Evolutionary conservation across 2,113 vertebrate genomes (phyloP).

Genomic region (Chroicocephalus ridibundus): DNA sequence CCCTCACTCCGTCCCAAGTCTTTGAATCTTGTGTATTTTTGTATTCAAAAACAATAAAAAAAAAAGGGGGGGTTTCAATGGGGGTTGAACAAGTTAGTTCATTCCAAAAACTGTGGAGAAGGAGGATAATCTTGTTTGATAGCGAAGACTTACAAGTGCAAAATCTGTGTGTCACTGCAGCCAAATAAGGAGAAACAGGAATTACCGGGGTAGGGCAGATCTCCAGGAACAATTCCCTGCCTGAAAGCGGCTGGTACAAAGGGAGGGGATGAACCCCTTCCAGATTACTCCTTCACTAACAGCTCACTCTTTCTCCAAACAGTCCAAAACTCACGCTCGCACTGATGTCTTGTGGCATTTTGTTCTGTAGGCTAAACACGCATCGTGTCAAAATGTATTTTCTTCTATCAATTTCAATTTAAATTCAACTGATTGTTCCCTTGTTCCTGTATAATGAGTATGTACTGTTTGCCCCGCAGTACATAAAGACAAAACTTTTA

Average conservation of each 20-base stretch:
- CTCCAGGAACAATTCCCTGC: not conserved
- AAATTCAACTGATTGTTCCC: not conserved
- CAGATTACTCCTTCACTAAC: not conserved
- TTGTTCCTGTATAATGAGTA: slow-evolving; percentile 1
- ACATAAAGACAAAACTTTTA: not conserved
- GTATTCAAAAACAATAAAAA: not conserved
- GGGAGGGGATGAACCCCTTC: not conserved
- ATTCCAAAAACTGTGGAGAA: not conserved
- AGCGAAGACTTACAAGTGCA: not conserved
- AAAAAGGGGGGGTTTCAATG: not conserved
- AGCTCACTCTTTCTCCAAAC: not conserved
- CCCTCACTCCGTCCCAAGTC: not conserved
- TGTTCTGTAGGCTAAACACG: not conserved
- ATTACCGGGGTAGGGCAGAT: not conserved
- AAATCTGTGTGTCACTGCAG: not conserved
- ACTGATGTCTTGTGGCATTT: not conserved
- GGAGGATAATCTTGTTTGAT: not conserved
- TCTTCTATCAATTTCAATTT: slow-evolving; percentile 32
- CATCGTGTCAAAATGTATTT: not conserved
- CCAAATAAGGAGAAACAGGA: not conserved
- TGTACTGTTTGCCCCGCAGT: not conserved
- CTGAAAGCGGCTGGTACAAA: not conserved
- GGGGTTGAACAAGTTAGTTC: not conserved
- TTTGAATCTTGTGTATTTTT: not conserved
- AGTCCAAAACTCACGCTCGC: not conserved